phyloP scores from a whole-genome alignment of 1,140 invertebrate genomes.

The Episyrphus balteatus region DNA sequence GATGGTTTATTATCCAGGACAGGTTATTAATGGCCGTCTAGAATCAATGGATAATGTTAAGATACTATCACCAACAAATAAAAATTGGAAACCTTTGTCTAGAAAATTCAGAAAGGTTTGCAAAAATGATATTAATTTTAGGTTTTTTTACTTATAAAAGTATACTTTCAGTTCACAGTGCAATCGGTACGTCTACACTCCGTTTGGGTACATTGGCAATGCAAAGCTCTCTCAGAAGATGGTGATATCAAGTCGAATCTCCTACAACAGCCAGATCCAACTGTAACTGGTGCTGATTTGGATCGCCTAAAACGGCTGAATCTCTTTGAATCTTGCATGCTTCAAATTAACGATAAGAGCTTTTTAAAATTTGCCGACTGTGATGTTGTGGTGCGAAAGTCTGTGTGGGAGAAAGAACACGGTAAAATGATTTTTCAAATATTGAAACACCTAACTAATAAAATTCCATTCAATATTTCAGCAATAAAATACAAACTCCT shows the following conservation, averaged over 20 bases:
- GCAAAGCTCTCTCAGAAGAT: constrained; percentile 57
- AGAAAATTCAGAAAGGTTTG: constrained; percentile 3
- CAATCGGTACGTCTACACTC: constrained; percentile 45
- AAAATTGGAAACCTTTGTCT: constrained; percentile 11
- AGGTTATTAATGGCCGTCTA: constrained; percentile 53
- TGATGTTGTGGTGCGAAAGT: constrained; percentile 42
- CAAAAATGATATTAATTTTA: background rate
- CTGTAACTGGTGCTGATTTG: constrained; percentile 61
- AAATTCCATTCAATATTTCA: background rate
- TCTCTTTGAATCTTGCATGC: constrained; percentile 77
- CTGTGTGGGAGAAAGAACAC: constrained; percentile 45
- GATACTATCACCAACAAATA: constrained; percentile 40
- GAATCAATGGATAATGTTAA: constrained; percentile 44
- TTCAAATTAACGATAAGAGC: constrained; percentile 77
- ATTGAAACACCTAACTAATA: background rate
- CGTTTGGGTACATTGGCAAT: constrained; percentile 72
- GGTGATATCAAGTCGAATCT: constrained; percentile 40
- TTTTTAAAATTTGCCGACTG: constrained; percentile 43
- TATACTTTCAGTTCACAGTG: constrained; percentile 43
- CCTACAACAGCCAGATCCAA: constrained; percentile 54
- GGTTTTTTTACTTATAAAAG: too few relatives aligned
- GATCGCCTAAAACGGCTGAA: constrained; percentile 67
- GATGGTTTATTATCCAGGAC: constrained; percentile 54
- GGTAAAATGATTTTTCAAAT: constrained; percentile 21
- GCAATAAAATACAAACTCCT: constrained; percentile 9